phyloP scores from a whole-genome alignment of 2,113 vertebrate genomes.

The Camelus bactrianus region DNA sequence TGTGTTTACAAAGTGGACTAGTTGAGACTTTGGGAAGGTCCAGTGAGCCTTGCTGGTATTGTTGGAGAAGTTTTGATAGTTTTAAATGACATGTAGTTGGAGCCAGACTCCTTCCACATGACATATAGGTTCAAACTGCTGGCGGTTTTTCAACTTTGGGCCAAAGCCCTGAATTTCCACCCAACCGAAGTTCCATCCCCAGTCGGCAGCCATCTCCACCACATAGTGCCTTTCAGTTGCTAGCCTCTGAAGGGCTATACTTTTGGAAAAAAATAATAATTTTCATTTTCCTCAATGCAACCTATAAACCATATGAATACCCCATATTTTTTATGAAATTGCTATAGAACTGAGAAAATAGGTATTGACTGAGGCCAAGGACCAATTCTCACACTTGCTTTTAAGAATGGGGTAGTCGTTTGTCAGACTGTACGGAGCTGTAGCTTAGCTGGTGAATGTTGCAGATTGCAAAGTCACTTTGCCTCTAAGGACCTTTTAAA shows the following conservation, averaged over 20 bases:
- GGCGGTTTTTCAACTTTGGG: slow-evolving; percentile 42
- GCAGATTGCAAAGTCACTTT: slow-evolving; percentile 37
- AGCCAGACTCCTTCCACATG: slow-evolving; percentile 41
- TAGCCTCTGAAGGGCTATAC: slow-evolving; percentile 46
- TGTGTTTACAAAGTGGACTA: slow-evolving; percentile 71
- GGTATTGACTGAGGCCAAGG: slow-evolving; percentile 47
- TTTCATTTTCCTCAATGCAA: slow-evolving; percentile 75
- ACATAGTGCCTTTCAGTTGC: slow-evolving; percentile 1
- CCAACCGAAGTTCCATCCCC: slow-evolving; percentile 29
- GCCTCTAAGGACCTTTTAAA: background rate
- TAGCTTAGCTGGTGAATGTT: slow-evolving; percentile 28
- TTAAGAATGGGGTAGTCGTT: slow-evolving; percentile 6
- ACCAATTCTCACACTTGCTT: slow-evolving; percentile 66
- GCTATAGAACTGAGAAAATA: slow-evolving; percentile 62
- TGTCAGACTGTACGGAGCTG: background rate
- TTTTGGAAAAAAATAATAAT: slow-evolving; percentile 72
- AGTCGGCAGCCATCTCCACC: slow-evolving; percentile 47
- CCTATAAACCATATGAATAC: slow-evolving; percentile 27
- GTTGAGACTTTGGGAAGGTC: slow-evolving; percentile 51
- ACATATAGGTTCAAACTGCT: slow-evolving; percentile 60
- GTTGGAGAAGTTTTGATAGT: slow-evolving; percentile 64
- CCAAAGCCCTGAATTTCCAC: slow-evolving; percentile 37
- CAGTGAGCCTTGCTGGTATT: slow-evolving; percentile 79
- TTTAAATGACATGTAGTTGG: slow-evolving; percentile 58
- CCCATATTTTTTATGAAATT: slow-evolving; percentile 79